Percentiles rank a stretch among this genome's conserved stretches.
phyloP scores from a whole-genome alignment of 2,888 invertebrate species.

The Epirrita christyi region DNA sequence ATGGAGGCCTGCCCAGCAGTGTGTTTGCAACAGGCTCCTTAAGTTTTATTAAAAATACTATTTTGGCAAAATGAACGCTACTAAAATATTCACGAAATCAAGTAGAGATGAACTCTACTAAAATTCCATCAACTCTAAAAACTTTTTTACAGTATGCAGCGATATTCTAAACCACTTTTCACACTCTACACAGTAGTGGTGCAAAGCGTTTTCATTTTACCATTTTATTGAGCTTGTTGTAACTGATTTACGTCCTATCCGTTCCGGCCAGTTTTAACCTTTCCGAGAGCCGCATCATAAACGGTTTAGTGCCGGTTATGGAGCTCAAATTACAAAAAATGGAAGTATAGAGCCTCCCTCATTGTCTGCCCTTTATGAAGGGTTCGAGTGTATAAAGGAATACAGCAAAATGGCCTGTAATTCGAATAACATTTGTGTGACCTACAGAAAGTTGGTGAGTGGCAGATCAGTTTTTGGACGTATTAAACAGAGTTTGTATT shows the following conservation, averaged over 20 bases:
- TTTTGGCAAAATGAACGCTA: background rate
- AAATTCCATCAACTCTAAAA: slow-evolving; percentile 13
- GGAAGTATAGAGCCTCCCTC: slow-evolving; percentile 69
- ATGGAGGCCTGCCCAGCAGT: background rate
- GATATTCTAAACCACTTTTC: slow-evolving; percentile 45
- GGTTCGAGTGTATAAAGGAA: slow-evolving; percentile 73
- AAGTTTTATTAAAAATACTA: background rate
- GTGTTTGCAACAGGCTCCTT: too few species aligned
- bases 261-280: slow-evolving; percentile 74
- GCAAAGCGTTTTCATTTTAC: slow-evolving; percentile 59
- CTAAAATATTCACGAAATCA: background rate
- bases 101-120: background rate
- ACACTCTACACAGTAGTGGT: slow-evolving; percentile 48
- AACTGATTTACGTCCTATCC: slow-evolving; percentile 68
- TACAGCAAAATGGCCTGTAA: slow-evolving; percentile 72
- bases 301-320: slow-evolving; percentile 78
- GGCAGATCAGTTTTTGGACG: slow-evolving; percentile 61
- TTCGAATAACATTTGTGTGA: slow-evolving; percentile 77
- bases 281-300: slow-evolving; percentile 78
- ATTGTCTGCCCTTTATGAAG: slow-evolving; percentile 77
- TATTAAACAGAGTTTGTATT: slow-evolving; percentile 40
- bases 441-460: slow-evolving; percentile 67
- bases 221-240: slow-evolving; percentile 63
- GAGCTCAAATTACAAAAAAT: slow-evolving; percentile 77
- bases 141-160: slow-evolving; percentile 37